These are phyloP conservation scores for Pheosia gnoma DNA, from an alignment of 2,888 invertebrate species.

Conservation along the genomic window DNA sequence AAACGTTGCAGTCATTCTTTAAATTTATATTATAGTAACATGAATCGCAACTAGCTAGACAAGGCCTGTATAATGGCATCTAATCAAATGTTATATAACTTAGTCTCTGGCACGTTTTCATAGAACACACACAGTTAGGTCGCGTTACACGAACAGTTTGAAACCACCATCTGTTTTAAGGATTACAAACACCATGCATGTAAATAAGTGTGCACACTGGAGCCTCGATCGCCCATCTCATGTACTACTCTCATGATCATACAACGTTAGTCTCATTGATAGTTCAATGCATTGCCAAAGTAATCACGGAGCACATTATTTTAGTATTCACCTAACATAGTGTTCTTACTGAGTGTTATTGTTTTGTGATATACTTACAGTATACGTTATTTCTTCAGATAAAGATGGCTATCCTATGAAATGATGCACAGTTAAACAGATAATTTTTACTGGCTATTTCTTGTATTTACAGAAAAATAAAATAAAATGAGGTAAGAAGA, in stretches of 20 bases:
- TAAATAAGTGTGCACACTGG: slow-evolving; percentile 64
- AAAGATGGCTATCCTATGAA: slow-evolving; percentile 89
- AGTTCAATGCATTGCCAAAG: slow-evolving; percentile 61
- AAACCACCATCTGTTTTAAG: slow-evolving; percentile 74
- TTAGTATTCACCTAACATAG: slow-evolving; percentile 80
- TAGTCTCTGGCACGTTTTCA: slow-evolving; percentile 50
- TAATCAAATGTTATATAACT: neutral
- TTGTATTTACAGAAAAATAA: slow-evolving; percentile 80
- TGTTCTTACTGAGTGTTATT: slow-evolving; percentile 82
- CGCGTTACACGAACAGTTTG: slow-evolving; percentile 54
- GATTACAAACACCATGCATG: slow-evolving; percentile 77
- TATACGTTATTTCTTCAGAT: slow-evolving; percentile 84
- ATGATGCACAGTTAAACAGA: slow-evolving; percentile 91
- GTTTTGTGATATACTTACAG: slow-evolving; percentile 84
- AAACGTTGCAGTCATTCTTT: slow-evolving; percentile 7
- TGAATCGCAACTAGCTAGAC: too few species aligned
- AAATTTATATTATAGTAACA: too few species aligned
- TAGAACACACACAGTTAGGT: slow-evolving; percentile 54
- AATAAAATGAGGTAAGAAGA: slow-evolving; percentile 60
- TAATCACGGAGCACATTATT: slow-evolving; percentile 59
- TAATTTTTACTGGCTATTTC: slow-evolving; percentile 87
- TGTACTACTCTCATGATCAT: slow-evolving; percentile 30
- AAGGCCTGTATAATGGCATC: too few species aligned
- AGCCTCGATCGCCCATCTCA: slow-evolving; percentile 54
- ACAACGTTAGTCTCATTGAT: slow-evolving; percentile 64